Conservation (phyloP, 37 sponge, comb jelly and placozoan genomes). For the Theonella swinhoei region DNA sequence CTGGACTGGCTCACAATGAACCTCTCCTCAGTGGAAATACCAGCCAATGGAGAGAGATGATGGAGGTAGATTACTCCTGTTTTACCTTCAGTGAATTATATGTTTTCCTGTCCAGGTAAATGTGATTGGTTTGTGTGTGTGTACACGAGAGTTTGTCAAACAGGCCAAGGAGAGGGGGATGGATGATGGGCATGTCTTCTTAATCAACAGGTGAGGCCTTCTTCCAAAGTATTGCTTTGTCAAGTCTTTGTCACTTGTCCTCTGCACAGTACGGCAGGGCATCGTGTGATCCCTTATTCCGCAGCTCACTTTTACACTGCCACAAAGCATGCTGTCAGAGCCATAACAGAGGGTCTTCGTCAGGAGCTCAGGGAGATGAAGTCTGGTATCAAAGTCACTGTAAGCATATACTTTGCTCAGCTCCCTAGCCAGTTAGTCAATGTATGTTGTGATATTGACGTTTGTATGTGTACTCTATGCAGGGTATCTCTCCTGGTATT, state of each 20-base stretch:
- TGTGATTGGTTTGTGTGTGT: constrained; percentile 72
- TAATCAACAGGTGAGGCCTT: constrained; percentile 65
- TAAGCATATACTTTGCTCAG: constrained; percentile 39
- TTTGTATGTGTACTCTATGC: not conserved
- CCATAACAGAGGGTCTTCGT: constrained; percentile 76
- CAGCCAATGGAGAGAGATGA: constrained; percentile 77
- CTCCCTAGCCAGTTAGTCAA: not conserved
- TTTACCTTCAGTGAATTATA: too few relatives aligned
- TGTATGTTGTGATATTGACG: not conserved
- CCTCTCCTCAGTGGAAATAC: constrained; percentile 62
- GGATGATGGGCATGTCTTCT: constrained; percentile 79
- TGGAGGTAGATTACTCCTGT: constrained; percentile 52
- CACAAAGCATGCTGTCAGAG: constrained; percentile 86
- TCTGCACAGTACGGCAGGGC: constrained; percentile 67
- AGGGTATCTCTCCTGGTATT: constrained; percentile 81
- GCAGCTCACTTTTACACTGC: constrained; percentile 60
- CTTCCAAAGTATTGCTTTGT: not conserved
- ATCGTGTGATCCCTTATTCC: constrained; percentile 18
- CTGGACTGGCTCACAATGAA: constrained; percentile 71
- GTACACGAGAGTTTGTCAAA: constrained; percentile 74
- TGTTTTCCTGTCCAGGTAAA: constrained; percentile 71
- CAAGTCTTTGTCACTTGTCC: not conserved
- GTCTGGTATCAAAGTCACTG: constrained; percentile 66
- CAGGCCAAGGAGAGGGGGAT: constrained; percentile 63
- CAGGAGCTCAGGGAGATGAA: constrained; percentile 76